Evolutionary conservation across 2,797 vertebrate species (phyloP), one percentile per base, ranked within the genome.

Genomic region (Cossypha polioptera): DNA sequence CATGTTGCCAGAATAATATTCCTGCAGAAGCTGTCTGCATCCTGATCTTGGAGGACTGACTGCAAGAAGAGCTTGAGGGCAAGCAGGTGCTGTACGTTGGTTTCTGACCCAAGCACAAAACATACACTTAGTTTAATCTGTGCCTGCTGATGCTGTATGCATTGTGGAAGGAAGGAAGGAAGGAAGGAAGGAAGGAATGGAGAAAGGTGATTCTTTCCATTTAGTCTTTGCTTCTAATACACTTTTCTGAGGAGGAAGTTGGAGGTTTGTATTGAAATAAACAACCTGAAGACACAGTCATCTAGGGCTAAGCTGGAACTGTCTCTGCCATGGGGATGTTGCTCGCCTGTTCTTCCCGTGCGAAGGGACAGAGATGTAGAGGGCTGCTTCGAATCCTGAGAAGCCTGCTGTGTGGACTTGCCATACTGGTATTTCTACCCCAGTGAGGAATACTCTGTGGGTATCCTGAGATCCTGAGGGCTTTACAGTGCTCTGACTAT

Each of bases 91-190:
- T 77, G 13, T 61, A 66, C 5, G 8, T 58, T 75, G 22, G 7
- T 80, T 94, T 86, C 42, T 94, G 51, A 62, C 25, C 5, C 51
- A 69, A 73, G 13, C 33, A 82, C 16, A 55, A 55, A 91, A 59
- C 13, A 35, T 59, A 47, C 8, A 12, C 22, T 66, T 72, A 17
- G n/a, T 93, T 87, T 68, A 47, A 10, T 55, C 43, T 47, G 29
- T 62, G 71, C 18, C 24, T 93, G 26, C 33, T 82, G 63, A 9
- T 88, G 50, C 19, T 86, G 13, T 72, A 7, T 77, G 25, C 45
- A 84, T 85, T 89, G 59, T 62, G 20, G 40, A 84, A 79, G 58
- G 85, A 54, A 33, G 40, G 43, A 65, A 21, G 20, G 40, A 84
- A 76, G 58, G 85, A 54, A 36, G 40, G 36, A 84, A 79, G 58